Base-by-base conservation (phyloP, 1,140 invertebrate species). In the Gonioctena quinquepunctata region DNA sequence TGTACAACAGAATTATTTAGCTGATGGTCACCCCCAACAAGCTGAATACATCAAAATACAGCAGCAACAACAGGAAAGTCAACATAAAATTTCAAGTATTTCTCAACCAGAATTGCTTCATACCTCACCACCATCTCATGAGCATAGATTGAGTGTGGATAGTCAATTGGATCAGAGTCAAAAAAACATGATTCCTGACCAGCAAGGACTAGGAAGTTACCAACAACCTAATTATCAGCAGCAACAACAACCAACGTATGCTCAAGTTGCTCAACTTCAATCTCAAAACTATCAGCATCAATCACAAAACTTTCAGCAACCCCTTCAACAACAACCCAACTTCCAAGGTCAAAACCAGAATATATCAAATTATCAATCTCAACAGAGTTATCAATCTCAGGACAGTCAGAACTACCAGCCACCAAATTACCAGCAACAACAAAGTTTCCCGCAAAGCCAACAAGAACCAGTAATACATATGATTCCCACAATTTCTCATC, bases 201-300 rank as follows among this genome's bases (percentile, higher is more conserved):
- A 19, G 81, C 71, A 73, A 64, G 81, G 83, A 80, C 71, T 71
- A 60, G 81, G 83, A 66, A 83, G 83, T 61, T 82, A 80, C 18
- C 52, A 60, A 79, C 80, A 65, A 70, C n/a, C 21, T 27, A 62
- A 6, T 48, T 83, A 60, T 79, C 68, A 70, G 27, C 69, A 66
- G 42, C 71, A 62, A 13, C 33, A 23, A 19, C 72, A 71, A 52
- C 66, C 64, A 19, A 59, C 52, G 7, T 60, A 68, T 25, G 54
- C 66, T 4, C 63, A 66, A 28, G 48, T 66, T 13, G 50, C 48
- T n/a, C 56, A 69, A 66, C 84, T 19, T 74, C 85, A 21, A 80
- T 69, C 70, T 52, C 71, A 67, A 59, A 75, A 71, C 50, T 68
- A 66, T 33, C 67, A 71, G 0, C 72, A 74, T 21, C 66, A 54